Evolutionary conservation across 2,113 vertebrate species (phyloP).

Genomic region (Gorsachius goisagi): DNA sequence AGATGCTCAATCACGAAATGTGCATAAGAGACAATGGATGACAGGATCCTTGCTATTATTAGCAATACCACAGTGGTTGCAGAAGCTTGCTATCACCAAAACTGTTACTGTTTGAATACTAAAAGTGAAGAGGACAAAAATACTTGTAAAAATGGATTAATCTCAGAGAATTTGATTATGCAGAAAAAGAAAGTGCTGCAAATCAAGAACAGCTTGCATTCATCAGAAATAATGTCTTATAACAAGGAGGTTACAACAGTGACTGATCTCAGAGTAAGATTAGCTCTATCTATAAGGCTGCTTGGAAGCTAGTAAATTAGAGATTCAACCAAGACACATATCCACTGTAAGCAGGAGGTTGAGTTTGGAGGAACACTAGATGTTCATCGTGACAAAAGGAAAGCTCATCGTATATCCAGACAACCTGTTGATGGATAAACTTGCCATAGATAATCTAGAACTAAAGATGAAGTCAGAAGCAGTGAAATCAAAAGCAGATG

Average conservation of each 20-base stretch:
- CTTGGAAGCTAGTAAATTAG: neutral
- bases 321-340: neutral
- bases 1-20: slow-evolving; percentile 17
- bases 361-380: neutral
- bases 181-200: neutral
- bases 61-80: neutral
- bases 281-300: neutral
- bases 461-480: slow-evolving; percentile 20
- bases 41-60: neutral
- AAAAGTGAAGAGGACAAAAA: slow-evolving; percentile 15
- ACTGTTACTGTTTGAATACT: neutral
- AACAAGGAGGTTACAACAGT: neutral
- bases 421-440: slow-evolving; percentile 4
- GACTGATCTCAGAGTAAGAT: neutral
- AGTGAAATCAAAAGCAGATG: slow-evolving; percentile 31
- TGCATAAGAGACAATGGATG: neutral
- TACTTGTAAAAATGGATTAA: neutral
- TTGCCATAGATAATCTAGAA: slow-evolving; percentile 14
- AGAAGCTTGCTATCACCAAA: slow-evolving; percentile 7
- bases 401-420: neutral
- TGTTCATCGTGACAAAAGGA: neutral
- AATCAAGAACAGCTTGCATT: slow-evolving; percentile 16
- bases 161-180: neutral
- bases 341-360: neutral
- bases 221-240: neutral